Evolutionary conservation across 1,140 invertebrate genomes (phyloP), one percentile per base, ranked within the genome.

Genomic region (Halictus rubicundus): DNA sequence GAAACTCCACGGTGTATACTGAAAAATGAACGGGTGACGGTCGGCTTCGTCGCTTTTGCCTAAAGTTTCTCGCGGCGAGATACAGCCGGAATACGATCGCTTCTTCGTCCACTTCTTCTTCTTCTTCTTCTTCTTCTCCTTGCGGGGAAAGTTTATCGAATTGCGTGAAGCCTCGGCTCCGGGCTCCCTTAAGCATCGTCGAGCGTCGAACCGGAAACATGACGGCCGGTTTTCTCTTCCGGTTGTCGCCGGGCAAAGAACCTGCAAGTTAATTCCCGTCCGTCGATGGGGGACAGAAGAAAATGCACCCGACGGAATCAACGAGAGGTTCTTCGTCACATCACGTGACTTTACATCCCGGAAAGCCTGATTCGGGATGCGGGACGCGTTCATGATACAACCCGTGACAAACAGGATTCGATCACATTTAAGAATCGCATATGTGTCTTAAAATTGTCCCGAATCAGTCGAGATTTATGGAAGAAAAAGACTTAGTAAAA

Each of bases 101-200:
- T 59, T 16, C 21, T 52, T 49, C 49, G 25, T 63, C 37, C 4
- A 2, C 27, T 32, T 32, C 27, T 32, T 32, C 32, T 32, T 32
- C 32, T 32, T 32, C 32, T 32, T 32, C 32, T 32, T 32, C 32
- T n/a, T n/a, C n/a, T n/a, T n/a, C n/a, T n/a, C n/a, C n/a, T 5
- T 14, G 42, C 42, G n/a, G 14, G 4, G 16, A 66, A 80, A 79
- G 60, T 79, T 79, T 37, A 66, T 60, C 72, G 72, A 68, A 66
- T 74, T 21, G 70, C 70, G 16, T 37, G 60, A 7, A 19, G 54
- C 49, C 23, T 14, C 49, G 27, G 52, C 42, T 75, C 25, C 42
- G 39, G 27, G 10, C 52, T 80, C 78, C 72, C 78, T 66, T 75
- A 80, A 80, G 71, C 59, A 68, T 68, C 78, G 57, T 80, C 72